Evolutionary conservation across 2,113 vertebrate genomes (phyloP), one percentile per base, ranked within the genome.

Genomic region (Rhinopithecus roxellana): DNA sequence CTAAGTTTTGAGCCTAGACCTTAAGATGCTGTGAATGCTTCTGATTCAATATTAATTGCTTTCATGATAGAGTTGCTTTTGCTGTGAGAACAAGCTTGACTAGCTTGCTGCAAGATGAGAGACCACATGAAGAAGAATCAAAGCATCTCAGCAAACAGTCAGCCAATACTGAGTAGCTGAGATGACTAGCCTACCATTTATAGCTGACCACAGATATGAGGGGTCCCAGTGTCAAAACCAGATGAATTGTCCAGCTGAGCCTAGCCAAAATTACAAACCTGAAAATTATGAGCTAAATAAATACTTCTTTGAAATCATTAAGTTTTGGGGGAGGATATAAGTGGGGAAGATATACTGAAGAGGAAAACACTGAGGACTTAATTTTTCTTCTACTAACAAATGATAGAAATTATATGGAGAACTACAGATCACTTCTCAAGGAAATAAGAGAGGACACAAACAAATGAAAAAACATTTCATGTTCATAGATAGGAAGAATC

Each of bases 161-260:
- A 59, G 10, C 13, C 43, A 72, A 5, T 17, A 3, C 18, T 20
- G 32, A 35, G 35, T 45, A 40, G 1, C 13, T 52, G 30, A 64
- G 14, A 0, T 30, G 6, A 14, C 16, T 22, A 48, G 0, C 2
- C 8, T 7, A 32, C 11, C 3, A 10, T 4, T 8, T 1, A 70
- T 2, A 43, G 8, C 25, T 78, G 23, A 88, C 2, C 4, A 10
- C 13, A 45, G 4, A 12, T 3, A 18, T 3, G 12, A 48, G 11
- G 12, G 35, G 30, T 1, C 25, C 43, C 25, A 18, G 27, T 27
- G 25, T 67, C 17, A 87, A 82, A 59, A 77, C 8, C n/a, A 32
- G 8, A 43, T 27, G 55, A n/a, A 18, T 10, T 30, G 22, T 32
- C 16, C 30, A 14, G 1, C 2, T 1, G 0, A 77, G 8, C 6